Conservation (phyloP, 1,140 invertebrate species). For the Drosophila athabasca region DNA sequence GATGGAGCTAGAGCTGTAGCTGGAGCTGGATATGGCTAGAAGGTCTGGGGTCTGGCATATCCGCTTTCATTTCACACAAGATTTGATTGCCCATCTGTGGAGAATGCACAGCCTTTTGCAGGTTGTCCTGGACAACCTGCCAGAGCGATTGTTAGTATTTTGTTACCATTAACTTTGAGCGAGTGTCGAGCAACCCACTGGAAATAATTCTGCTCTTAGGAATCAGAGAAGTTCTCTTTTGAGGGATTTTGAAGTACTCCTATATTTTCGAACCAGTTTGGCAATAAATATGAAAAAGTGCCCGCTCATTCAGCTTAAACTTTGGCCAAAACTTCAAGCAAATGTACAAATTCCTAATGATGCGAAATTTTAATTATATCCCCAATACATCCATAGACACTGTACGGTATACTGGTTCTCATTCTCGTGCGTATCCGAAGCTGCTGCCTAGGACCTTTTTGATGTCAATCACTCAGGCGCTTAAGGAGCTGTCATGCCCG, state of each 20-base stretch:
- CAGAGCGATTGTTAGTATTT: constrained; percentile 25
- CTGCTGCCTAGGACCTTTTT: constrained; percentile 67
- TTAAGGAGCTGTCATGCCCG: constrained; percentile 77
- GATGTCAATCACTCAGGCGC: constrained; percentile 80
- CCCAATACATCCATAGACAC: constrained; percentile 22
- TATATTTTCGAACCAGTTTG: constrained; percentile 4
- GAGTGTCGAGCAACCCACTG: constrained; percentile 23
- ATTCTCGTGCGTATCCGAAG: constrained; percentile 17
- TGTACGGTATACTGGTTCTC: constrained; percentile 5
- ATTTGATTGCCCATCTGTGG: constrained; percentile 36
- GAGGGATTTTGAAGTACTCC: constrained; percentile 24
- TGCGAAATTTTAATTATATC: constrained; percentile 67
- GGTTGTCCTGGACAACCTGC: constrained; percentile 25
- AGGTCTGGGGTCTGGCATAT: constrained; percentile 7
- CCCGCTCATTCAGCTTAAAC: constrained; percentile 44
- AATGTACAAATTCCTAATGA: constrained; percentile 68
- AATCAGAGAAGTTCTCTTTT: constrained; percentile 35
- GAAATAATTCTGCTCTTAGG: background rate
- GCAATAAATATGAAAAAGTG: constrained; percentile 18
- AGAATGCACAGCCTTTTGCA: constrained; percentile 9
- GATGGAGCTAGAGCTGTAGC: background rate
- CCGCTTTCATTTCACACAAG: constrained; percentile 32
- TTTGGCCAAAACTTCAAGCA: constrained; percentile 31
- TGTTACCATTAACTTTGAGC: constrained; percentile 38
- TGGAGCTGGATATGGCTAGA: constrained; percentile 12